These are phyloP conservation scores for Rhorus exstirpatorius DNA, from an alignment of 2,888 invertebrate genomes.

Conservation along the genomic window DNA sequence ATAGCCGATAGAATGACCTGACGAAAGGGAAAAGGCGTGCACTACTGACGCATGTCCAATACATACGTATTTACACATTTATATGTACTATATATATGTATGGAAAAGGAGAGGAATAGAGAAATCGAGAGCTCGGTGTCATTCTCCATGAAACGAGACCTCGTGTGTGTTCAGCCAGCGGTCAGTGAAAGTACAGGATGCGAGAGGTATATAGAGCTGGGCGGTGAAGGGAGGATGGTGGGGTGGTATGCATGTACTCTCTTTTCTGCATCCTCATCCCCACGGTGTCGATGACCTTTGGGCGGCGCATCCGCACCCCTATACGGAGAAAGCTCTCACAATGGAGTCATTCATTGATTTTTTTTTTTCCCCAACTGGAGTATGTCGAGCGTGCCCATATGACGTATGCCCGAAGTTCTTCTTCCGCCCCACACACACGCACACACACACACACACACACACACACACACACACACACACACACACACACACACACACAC, in stretches of 20 bases:
- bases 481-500: too few relatives aligned
- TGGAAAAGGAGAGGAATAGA: conserved; percentile 46
- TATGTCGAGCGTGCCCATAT: conserved; percentile 61
- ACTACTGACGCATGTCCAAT: conserved; percentile 53
- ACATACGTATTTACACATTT: background rate
- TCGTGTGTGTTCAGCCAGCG: conserved; percentile 47
- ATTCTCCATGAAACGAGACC: conserved; percentile 59
- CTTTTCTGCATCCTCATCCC: conserved; percentile 62
- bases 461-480: too few relatives aligned
- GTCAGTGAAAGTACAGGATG: conserved; percentile 67
- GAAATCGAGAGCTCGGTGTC: conserved; percentile 61
- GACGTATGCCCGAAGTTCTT: conserved; percentile 45
- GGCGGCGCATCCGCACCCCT: conserved; percentile 44
- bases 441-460: too few relatives aligned
- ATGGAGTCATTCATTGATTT: conserved; percentile 73
- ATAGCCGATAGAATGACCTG: conserved; percentile 57
- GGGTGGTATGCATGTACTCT: conserved; percentile 51
- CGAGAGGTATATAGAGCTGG: conserved; percentile 12
- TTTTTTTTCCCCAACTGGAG: conserved; percentile 63
- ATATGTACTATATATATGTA: background rate
- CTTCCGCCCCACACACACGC: background rate
- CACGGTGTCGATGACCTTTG: conserved; percentile 69
- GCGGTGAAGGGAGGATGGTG: conserved; percentile 12
- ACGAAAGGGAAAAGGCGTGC: conserved; percentile 58
- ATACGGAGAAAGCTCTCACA: conserved; percentile 51